Conservation (phyloP, 23 tunicate genomes). For the Halocynthia roretzi region DNA sequence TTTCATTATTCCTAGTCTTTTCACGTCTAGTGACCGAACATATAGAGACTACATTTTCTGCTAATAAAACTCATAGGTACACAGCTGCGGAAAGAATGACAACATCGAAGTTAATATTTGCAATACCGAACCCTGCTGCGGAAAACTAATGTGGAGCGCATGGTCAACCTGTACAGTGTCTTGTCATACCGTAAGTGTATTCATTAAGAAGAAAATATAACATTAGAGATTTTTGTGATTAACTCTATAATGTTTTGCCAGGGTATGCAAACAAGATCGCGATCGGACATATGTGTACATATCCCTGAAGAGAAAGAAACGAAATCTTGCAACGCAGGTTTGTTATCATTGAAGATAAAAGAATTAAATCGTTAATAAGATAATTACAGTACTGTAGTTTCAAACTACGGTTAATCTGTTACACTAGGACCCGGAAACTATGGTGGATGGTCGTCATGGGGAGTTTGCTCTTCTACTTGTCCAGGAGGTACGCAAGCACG, state of each 20-base stretch:
- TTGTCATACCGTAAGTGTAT: slow-evolving; percentile 39
- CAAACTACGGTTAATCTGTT: not conserved
- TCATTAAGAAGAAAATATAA: not conserved
- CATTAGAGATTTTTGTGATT: no score
- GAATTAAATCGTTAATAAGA: not conserved
- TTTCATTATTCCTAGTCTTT: no score
- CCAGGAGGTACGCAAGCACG: slow-evolving; percentile 62
- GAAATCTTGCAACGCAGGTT: slow-evolving; percentile 61
- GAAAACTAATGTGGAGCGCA: slow-evolving; percentile 54
- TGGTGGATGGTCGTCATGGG: slow-evolving; percentile 88
- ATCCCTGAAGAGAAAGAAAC: slow-evolving; percentile 59
- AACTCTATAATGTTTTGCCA: not conserved
- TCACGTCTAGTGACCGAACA: no score
- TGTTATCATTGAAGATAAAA: not conserved
- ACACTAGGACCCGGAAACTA: slow-evolving; percentile 67
- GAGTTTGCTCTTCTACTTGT: slow-evolving; percentile 79
- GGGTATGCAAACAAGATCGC: slow-evolving; percentile 51
- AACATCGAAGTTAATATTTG: slow-evolving; percentile 34
- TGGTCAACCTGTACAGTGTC: slow-evolving; percentile 82
- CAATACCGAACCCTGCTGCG: slow-evolving; percentile 50
- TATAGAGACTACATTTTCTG: no score
- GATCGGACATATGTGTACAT: slow-evolving; percentile 50
- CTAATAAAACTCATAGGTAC: not conserved
- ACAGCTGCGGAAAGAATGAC: slow-evolving; percentile 10
- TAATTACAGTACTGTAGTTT: not conserved